phyloP scores from a whole-genome alignment of 2,888 invertebrate species.

The Drosophila anomelani region DNA sequence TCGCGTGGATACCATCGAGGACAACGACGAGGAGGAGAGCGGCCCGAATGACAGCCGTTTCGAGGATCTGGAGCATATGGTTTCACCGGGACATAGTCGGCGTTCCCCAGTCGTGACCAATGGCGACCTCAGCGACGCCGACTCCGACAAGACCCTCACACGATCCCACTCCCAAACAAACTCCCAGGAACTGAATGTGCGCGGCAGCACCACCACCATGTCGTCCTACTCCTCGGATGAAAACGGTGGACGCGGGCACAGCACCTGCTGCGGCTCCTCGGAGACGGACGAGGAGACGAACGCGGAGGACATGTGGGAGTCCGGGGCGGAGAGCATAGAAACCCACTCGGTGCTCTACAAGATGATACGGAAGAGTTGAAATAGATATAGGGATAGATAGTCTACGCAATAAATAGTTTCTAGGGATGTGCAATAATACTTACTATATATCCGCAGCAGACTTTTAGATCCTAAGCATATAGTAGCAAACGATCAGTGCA shows the following conservation, averaged over 20 bases:
- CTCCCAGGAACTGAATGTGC: constrained; percentile 60
- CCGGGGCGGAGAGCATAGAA: constrained; percentile 94
- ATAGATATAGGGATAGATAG: not conserved
- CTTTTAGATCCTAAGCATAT: constrained; percentile 39
- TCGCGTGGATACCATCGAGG: constrained; percentile 83
- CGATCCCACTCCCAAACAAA: constrained; percentile 54
- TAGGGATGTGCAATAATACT: constrained; percentile 62
- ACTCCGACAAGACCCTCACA: constrained; percentile 81
- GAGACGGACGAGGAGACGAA: constrained; percentile 88
- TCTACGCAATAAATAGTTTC: constrained; percentile 26
- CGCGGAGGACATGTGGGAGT: constrained; percentile 93
- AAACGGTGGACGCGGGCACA: constrained; percentile 89
- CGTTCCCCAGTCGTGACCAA: constrained; percentile 36
- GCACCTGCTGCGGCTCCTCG: constrained; percentile 86
- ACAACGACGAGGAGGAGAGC: constrained; percentile 69
- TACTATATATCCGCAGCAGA: constrained; percentile 19
- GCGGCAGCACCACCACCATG: constrained; percentile 61
- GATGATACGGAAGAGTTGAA: constrained; percentile 87
- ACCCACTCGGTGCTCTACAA: constrained; percentile 95
- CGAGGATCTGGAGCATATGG: constrained; percentile 79
- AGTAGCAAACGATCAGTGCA: constrained; percentile 62
- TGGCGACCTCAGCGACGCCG: constrained; percentile 75
- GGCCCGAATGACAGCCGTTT: constrained; percentile 58
- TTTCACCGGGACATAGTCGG: constrained; percentile 56
- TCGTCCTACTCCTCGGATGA: constrained; percentile 85